Conservation (phyloP, 2,888 invertebrate species). For the Amorpha juglandis region DNA sequence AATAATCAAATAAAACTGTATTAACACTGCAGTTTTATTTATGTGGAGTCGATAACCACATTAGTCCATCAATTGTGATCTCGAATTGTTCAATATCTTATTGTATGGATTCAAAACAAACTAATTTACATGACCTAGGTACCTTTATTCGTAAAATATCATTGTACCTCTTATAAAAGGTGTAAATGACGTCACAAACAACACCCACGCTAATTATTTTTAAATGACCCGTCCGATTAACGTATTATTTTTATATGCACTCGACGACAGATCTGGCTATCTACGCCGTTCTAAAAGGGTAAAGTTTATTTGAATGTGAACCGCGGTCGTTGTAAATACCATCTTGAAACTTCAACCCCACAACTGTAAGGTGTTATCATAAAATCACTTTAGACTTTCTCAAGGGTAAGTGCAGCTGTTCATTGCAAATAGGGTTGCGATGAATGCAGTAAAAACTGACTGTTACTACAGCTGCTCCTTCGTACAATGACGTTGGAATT, state of each 20-base stretch:
- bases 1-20: too few relatives aligned
- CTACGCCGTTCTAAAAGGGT: slow-evolving; percentile 12
- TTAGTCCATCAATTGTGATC: too few relatives aligned
- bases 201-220: slow-evolving; percentile 12
- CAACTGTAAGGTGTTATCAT: slow-evolving; percentile 4
- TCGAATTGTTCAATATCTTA: neutral
- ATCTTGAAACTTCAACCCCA: slow-evolving; percentile 18
- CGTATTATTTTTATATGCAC: slow-evolving; percentile 19
- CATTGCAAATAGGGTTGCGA: slow-evolving; percentile 45
- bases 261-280: slow-evolving; percentile 6
- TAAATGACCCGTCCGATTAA: slow-evolving; percentile 11
- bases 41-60: too few relatives aligned
- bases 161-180: neutral
- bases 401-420: slow-evolving; percentile 60
- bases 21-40: too few relatives aligned
- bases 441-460: slow-evolving; percentile 28
- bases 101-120: neutral
- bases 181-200: neutral
- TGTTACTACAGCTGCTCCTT: slow-evolving; percentile 23
- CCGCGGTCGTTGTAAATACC: slow-evolving; percentile 7
- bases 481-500: neutral
- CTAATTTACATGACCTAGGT: neutral
- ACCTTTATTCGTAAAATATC: neutral
- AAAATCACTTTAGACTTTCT: slow-evolving; percentile 27
- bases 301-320: slow-evolving; percentile 6